Evolutionary conservation across 2,888 invertebrate genomes (phyloP), one percentile per base, ranked within the genome.

Genomic region (Galerucella pusilla): DNA sequence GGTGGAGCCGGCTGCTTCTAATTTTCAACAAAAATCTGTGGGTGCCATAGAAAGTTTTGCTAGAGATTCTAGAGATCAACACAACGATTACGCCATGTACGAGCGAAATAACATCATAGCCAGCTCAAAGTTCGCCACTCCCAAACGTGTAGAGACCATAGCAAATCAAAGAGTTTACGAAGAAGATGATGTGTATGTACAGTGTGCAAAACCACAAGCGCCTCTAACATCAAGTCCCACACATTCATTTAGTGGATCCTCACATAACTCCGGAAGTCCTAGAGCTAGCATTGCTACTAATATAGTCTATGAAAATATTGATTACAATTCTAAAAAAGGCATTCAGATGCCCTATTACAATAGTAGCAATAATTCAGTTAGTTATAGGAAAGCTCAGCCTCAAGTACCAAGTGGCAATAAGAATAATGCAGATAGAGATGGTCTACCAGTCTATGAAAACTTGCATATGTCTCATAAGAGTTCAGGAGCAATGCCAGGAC

Each of bases 281-380:
- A 81, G 87, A 73, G 81, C 85, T 9, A 87, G 86, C 77, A 80
- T 87, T 63, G 85, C 84, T 20, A 81, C 81, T 73, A 86, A 82
- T 79, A 92, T 93, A 0, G 92, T 96, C 42, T 96, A 96, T 85
- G 96, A 96, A 86, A 96, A 96, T 87, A 90, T 96, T 71, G 95
- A 95, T 80, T 95, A 94, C 85, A 95, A 94, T 91, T 89, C 90
- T 80, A 88, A 61, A 71, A 75, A 74, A 28, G 72, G 75, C n/a
- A 68, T 74, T 9, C 88, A 89, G 11, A 89, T 91, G 35, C 91
- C 92, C 1, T 93, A 91, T 83, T 92, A 92, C 81, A 84, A 83
- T 45, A 89, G 88, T 85, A 84, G 88, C 85, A 85, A 89, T 85
- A 85, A 88, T 80, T 83, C 88, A 80, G 84, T 90, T 68, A 54